Conservation (phyloP, 2,797 vertebrate species). For the Scarus forsteni region DNA sequence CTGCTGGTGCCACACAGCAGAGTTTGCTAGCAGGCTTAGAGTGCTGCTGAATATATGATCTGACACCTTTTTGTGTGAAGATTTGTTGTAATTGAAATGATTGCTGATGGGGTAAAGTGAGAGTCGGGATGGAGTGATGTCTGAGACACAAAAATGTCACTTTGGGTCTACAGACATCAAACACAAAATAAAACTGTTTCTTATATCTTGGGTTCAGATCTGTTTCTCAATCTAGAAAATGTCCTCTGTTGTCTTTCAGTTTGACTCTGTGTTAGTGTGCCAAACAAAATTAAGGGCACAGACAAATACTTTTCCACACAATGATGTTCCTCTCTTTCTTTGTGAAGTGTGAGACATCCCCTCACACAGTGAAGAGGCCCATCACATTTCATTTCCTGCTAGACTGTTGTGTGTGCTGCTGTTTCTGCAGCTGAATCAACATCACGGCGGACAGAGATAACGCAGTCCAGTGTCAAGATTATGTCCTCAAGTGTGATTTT, state of each 20-base stretch:
- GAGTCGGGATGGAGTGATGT: conserved; percentile 40
- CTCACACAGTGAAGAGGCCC: conserved; percentile 50
- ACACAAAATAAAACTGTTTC: conserved; percentile 23
- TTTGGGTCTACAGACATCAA: conserved; percentile 33
- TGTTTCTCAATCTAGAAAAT: conserved; percentile 53
- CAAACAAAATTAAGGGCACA: conserved; percentile 49
- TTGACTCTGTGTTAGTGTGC: conserved; percentile 30
- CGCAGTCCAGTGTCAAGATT: conserved; percentile 74
- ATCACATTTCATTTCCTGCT: conserved; percentile 76
- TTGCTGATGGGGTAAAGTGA: conserved; percentile 33
- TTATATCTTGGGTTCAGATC: conserved; percentile 40
- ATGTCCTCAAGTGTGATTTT: conserved; percentile 82
- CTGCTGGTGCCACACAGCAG: conserved; percentile 65
- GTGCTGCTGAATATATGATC: conserved; percentile 56
- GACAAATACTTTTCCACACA: conserved; percentile 35
- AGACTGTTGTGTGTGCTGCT: conserved; percentile 50
- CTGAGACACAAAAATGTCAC: conserved; percentile 27
- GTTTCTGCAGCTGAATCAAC: conserved; percentile 69
- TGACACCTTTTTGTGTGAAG: conserved; percentile 47
- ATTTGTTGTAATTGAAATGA: conserved; percentile 48
- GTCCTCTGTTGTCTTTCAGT: conserved; percentile 45
- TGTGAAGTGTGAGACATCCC: conserved; percentile 34
- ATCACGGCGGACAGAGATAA: conserved; percentile 67
- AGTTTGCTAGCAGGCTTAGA: conserved; percentile 56
- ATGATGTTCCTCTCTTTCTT: conserved; percentile 1